Evolutionary conservation across 2,113 vertebrate species (phyloP).

Genomic region (Triplophysa tibetana): DNA sequence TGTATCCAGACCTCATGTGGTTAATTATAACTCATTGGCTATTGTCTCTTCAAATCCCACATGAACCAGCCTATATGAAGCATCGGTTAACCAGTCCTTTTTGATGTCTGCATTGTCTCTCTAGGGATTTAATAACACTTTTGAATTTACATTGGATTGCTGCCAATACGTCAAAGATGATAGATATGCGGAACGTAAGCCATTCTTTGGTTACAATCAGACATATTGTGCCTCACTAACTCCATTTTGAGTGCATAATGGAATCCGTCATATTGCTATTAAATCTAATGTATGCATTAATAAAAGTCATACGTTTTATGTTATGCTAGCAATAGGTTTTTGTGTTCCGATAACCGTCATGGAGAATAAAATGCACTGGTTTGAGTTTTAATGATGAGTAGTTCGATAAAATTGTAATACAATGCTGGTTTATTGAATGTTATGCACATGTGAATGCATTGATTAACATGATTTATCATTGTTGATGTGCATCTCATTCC

Average conservation of each 20-base stretch:
- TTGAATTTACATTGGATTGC: conserved; percentile 15
- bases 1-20: conserved; percentile 20
- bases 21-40: conserved; percentile 22
- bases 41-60: conserved; percentile 24
- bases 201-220: not conserved
- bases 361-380: not conserved
- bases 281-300: not conserved
- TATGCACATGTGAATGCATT: too few relatives aligned
- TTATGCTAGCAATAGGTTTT: conserved; percentile 10
- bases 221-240: not conserved
- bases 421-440: not conserved
- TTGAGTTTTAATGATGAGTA: not conserved
- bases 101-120: not conserved
- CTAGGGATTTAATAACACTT: not conserved
- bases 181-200: not conserved
- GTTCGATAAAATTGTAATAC: not conserved
- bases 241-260: conserved; percentile 31
- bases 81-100: not conserved
- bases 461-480: not conserved
- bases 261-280: conserved; percentile 8
- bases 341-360: not conserved
- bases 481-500: not conserved
- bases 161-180: not conserved
- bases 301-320: not conserved
- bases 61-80: conserved; percentile 17